These are phyloP conservation scores for Littorina saxatilis DNA, from an alignment of 1,140 invertebrate species.

Conservation along the genomic window DNA sequence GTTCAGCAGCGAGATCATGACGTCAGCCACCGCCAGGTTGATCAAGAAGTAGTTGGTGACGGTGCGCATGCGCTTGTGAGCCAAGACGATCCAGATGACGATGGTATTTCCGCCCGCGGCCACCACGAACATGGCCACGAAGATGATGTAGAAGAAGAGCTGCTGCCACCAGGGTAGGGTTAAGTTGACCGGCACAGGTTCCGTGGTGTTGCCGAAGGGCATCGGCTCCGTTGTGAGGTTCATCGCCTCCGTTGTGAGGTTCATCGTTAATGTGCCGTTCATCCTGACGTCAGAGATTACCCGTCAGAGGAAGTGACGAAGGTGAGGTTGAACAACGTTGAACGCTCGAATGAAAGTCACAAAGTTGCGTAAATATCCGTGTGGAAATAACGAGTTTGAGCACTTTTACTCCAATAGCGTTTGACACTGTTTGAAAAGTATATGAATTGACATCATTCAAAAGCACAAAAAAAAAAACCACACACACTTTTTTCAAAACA, in stretches of 20 bases:
- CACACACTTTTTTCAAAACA: too few relatives aligned
- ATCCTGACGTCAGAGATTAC: not conserved
- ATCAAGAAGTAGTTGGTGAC: conserved; percentile 97
- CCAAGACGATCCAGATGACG: conserved; percentile 95
- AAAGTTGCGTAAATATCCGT: too few relatives aligned
- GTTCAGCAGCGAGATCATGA: conserved; percentile 93
- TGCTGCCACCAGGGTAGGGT: conserved; percentile 70
- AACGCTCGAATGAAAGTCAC: too few relatives aligned
- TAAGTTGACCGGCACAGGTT: conserved; percentile 33
- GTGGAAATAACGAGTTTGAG: too few relatives aligned
- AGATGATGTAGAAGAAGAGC: conserved; percentile 74
- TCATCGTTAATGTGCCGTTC: not conserved
- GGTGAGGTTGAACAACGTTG: too few relatives aligned
- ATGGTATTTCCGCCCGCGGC: conserved; percentile 95
- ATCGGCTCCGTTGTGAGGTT: not conserved
- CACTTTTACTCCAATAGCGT: too few relatives aligned
- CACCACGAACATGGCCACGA: conserved; percentile 91
- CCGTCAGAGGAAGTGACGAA: too few relatives aligned
- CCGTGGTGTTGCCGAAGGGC: conserved; percentile 13
- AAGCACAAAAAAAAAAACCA: too few relatives aligned
- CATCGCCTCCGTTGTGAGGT: not conserved
- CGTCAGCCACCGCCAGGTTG: conserved; percentile 94
- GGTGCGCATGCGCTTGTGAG: conserved; percentile 91
- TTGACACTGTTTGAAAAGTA: too few relatives aligned
- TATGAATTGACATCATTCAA: too few relatives aligned